Conservation (phyloP, 2,797 vertebrate genomes). For the Peromyscus eremicus region DNA sequence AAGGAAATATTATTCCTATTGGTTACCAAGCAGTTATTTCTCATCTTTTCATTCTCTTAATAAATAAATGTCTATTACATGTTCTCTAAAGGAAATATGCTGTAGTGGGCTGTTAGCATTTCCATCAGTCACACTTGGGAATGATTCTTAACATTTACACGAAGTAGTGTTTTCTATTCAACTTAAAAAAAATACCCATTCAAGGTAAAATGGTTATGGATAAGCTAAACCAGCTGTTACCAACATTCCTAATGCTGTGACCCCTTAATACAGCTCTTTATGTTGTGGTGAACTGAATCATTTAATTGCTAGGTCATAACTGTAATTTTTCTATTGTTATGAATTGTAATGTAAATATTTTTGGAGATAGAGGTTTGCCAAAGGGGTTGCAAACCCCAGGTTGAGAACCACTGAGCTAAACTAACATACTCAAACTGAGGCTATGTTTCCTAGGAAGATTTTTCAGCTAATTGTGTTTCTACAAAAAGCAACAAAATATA, state of each 20-base stretch:
- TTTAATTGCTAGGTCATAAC: neutral
- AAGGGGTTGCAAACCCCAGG: neutral
- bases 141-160: constrained; percentile 22
- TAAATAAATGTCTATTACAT: neutral
- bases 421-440: neutral
- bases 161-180: neutral
- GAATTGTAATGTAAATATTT: neutral
- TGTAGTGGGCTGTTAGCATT: neutral
- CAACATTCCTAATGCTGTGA: neutral
- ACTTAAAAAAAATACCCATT: neutral
- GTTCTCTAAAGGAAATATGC: neutral
- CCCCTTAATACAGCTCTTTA: neutral
- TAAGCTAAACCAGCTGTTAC: neutral
- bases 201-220: neutral
- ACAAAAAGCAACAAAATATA: neutral
- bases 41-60: neutral
- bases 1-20: neutral
- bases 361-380: neutral
- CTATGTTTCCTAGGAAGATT: neutral
- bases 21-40: neutral
- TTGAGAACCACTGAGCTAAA: neutral
- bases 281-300: neutral
- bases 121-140: neutral
- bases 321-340: neutral
- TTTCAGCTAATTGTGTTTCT: neutral